Evolutionary conservation across 2,797 vertebrate genomes (phyloP).

Genomic region (Paramormyrops hopkinsi): DNA sequence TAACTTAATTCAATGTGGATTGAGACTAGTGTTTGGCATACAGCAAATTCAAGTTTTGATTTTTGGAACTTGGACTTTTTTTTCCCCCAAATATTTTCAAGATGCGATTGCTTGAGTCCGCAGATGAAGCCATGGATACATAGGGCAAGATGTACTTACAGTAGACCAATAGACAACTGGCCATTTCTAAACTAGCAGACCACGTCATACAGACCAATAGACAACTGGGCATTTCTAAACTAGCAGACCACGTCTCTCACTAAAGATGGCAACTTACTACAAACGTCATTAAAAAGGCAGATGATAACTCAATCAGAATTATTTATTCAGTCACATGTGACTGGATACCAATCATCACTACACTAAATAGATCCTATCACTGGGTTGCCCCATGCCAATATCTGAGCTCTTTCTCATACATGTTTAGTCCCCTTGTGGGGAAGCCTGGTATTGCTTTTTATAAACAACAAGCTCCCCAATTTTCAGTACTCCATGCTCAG

Average conservation of each 20-base stretch:
- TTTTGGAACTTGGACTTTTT: not conserved
- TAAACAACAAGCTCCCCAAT: not conserved
- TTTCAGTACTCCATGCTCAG: not conserved
- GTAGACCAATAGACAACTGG: not conserved
- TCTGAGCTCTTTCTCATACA: not conserved
- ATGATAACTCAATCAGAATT: slow-evolving; percentile 3
- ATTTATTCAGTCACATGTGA: not conserved
- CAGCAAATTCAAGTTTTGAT: not conserved
- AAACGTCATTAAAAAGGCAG: not conserved
- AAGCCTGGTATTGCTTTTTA: not conserved
- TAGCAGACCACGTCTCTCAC: not conserved
- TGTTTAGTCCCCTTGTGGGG: not conserved
- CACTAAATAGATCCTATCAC: not conserved
- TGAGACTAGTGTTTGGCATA: not conserved
- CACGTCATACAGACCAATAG: not conserved
- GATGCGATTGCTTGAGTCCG: not conserved
- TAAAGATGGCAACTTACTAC: not conserved
- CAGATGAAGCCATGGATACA: not conserved
- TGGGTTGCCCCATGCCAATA: not conserved
- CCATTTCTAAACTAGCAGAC: too few relatives aligned
- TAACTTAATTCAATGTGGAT: not conserved
- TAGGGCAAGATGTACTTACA: not conserved
- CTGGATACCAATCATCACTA: not conserved
- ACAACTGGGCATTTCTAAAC: not conserved
- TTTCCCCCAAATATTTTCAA: not conserved